Percentiles rank a stretch among this genome's conserved stretches.
Conservation (phyloP, 35 echinoderm and acorn worm genomes). For the Ophioderma brevispina region DNA sequence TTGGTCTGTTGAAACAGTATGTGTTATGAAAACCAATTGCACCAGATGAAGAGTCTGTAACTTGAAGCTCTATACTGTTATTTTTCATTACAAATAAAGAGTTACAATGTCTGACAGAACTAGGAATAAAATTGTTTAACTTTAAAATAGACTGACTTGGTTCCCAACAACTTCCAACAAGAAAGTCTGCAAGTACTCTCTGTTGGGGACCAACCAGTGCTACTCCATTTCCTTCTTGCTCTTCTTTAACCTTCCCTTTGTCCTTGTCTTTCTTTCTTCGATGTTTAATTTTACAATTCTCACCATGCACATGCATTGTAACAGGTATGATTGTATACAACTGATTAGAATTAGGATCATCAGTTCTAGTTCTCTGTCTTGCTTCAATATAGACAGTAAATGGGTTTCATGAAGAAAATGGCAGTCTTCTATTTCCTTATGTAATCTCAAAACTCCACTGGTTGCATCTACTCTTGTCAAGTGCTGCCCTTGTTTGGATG, state of each 20-base stretch:
- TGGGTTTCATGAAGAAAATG: slow-evolving; percentile 70
- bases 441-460: slow-evolving; percentile 63
- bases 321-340: slow-evolving; percentile 64
- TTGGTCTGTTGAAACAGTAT: slow-evolving; percentile 37
- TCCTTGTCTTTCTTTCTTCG: slow-evolving; percentile 52
- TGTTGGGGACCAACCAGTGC: slow-evolving; percentile 49
- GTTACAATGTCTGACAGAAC: slow-evolving; percentile 35
- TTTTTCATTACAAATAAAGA: slow-evolving; percentile 24
- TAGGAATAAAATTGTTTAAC: slow-evolving; percentile 59
- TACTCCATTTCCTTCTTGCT: slow-evolving; percentile 23
- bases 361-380: slow-evolving; percentile 69
- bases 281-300: slow-evolving; percentile 60
- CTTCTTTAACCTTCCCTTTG: slow-evolving; percentile 38
- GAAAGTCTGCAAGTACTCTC: slow-evolving; percentile 52
- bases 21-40: neutral
- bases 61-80: slow-evolving; percentile 14
- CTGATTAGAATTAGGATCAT: neutral
- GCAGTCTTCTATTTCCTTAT: slow-evolving; percentile 70
- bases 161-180: slow-evolving; percentile 65
- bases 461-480: slow-evolving; percentile 48
- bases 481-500: slow-evolving; percentile 59
- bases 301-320: slow-evolving; percentile 77
- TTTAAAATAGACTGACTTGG: slow-evolving; percentile 26
- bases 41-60: neutral
- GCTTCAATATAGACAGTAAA: slow-evolving; percentile 80